Evolutionary conservation across 2,888 invertebrate species (phyloP), one percentile per base, ranked within the genome.

Genomic region (Scrobipalpa costella): DNA sequence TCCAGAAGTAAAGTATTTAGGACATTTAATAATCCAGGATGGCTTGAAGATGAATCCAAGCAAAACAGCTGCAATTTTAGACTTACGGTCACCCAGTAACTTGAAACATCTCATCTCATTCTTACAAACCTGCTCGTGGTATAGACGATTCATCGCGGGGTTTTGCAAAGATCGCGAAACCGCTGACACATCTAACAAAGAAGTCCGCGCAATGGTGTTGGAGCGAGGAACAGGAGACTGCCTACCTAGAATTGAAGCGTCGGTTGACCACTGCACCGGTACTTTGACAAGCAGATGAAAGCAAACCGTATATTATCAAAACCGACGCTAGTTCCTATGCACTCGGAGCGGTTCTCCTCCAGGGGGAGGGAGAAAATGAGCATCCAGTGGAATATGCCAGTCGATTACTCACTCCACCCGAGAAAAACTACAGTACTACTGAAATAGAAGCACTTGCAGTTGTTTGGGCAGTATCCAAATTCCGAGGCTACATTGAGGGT

Each of bases 371-470:
- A 75, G 68, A 3, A 47, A 61, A 33, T 1, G 73, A 74, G 27
- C 71, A 69, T n/a, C 73, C 74, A 7, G 63, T 73, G 0, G 71
- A 71, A 44, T 74, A 72, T 47, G 73, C 71, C 0, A 72, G 70
- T 27, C 55, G 71, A 15, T 57, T 67, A 6, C 40, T 66, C 8
- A 65, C 59, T 2, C 5, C 59, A 1, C 67, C 69, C 1, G 83
- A 88, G 65, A 62, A 65, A 3, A 83, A 81, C 17, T 86, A 86
- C 62, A 70, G 76, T 0, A 79, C 80, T 0, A 81, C 80, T 0
- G 84, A 88, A 61, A 71, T 78, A 38, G 87, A 88, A n/a, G n/a
- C n/a, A n/a, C n/a, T n/a, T n/a, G n/a, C n/a, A n/a, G n/a, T n/a
- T n/a, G n/a, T n/a, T n/a, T n/a, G n/a, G n/a, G n/a, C n/a, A n/a